These are phyloP conservation scores for Adelphocoris suturalis DNA, from an alignment of 2,888 invertebrate genomes.

Conservation along the genomic window DNA sequence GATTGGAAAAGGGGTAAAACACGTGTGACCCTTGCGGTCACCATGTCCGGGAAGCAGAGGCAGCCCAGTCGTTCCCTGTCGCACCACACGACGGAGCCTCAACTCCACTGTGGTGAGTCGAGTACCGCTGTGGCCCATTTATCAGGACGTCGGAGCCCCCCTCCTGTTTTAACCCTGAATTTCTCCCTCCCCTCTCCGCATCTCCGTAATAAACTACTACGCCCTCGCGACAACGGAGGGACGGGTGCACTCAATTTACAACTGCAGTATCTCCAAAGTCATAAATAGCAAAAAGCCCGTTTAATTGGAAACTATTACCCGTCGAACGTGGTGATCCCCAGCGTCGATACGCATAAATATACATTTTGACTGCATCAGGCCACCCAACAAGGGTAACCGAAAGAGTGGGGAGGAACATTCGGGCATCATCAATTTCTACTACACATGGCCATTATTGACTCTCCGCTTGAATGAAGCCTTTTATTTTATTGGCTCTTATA, in stretches of 20 bases:
- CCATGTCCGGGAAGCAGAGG: conserved; percentile 29
- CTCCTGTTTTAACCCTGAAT: conserved; percentile 30
- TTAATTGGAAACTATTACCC: conserved; percentile 67
- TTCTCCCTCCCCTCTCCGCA: background rate
- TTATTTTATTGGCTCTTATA: background rate
- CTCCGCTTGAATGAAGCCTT: background rate
- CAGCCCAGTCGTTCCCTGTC: conserved; percentile 37
- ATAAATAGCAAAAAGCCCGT: conserved; percentile 61
- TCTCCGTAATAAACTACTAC: conserved; percentile 57
- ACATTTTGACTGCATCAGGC: conserved; percentile 40
- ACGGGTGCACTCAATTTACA: conserved; percentile 60
- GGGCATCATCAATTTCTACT: conserved; percentile 25
- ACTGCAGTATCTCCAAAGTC: conserved; percentile 62
- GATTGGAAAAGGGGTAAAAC: conserved; percentile 10
- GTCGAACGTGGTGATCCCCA: conserved; percentile 50
- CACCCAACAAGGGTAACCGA: background rate
- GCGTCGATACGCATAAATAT: conserved; percentile 49
- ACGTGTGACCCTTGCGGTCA: conserved; percentile 34
- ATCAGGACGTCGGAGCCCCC: conserved; percentile 18
- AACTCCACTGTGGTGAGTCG: conserved; percentile 5
- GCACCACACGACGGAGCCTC: conserved; percentile 45
- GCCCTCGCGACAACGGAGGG: background rate
- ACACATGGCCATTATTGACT: background rate
- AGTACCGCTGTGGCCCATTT: conserved; percentile 15
- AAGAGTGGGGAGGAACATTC: background rate